Conservation (phyloP, 2,888 invertebrate genomes). For the Phragmatobia fuliginosa region DNA sequence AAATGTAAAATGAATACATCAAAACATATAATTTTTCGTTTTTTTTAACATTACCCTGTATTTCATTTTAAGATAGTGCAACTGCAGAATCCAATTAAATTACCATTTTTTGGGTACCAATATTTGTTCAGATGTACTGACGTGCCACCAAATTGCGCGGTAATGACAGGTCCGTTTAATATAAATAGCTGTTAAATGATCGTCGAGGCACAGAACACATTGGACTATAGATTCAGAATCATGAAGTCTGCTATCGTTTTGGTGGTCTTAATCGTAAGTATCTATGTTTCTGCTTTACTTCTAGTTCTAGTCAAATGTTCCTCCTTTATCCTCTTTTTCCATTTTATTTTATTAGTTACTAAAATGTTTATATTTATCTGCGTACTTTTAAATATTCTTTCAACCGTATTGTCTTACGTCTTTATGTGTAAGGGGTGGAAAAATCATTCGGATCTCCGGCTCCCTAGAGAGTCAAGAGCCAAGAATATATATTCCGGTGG, state of each 20-base stretch:
- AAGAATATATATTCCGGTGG: too few relatives aligned
- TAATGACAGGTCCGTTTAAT: conserved; percentile 22
- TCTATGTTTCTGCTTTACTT: neutral
- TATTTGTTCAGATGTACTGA: conserved; percentile 29
- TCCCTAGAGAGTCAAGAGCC: too few relatives aligned
- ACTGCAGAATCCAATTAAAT: neutral
- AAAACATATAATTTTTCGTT: too few relatives aligned
- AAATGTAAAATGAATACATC: too few relatives aligned
- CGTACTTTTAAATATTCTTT: too few relatives aligned
- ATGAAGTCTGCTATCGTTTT: conserved; percentile 10
- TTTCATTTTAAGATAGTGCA: neutral
- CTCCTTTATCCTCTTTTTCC: neutral
- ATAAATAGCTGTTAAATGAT: conserved; percentile 24
- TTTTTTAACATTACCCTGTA: neutral
- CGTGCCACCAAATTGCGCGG: conserved; percentile 7
- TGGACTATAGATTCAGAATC: conserved; percentile 2
- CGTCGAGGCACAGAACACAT: conserved; percentile 18
- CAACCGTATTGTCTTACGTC: too few relatives aligned
- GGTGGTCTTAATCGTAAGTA: conserved; percentile 10
- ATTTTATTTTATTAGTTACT: neutral
- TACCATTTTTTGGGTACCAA: neutral
- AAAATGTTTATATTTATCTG: too few relatives aligned
- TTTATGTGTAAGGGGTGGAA: too few relatives aligned
- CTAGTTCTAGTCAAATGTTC: neutral
- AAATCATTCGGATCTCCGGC: too few relatives aligned